Base-by-base conservation (phyloP, 2,888 invertebrate species). In the Sminthurides aquaticus region DNA sequence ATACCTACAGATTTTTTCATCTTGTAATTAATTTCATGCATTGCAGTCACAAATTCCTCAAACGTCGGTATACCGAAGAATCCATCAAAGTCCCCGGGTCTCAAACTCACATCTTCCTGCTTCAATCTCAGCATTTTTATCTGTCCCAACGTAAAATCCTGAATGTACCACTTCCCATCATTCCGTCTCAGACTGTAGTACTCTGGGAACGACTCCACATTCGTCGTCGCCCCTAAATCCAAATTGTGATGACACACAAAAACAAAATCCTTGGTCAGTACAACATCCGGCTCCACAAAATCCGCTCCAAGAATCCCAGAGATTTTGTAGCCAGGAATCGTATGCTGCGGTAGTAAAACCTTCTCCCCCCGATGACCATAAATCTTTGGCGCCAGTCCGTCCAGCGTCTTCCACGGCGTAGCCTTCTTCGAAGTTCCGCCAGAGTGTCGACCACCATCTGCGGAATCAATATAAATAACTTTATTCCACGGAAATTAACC, bases 61-160 rank as follows among this genome's bases (percentile, higher is more conserved):
- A 74, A 72, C 2, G 71, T 71, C n/a, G 72, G 74, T n/a, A 74
- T 71, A n/a, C 24, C 11, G 27, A 69, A 74, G 11, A 67, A 2
- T 1, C 52, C 52, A 57, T 74, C 67, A 43, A 72, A 74, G 8
- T 58, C 62, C 43, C 67, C 64, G 1, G 71, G 70, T 22, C 74
- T 59, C 25, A 71, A 65, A 11, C 71, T 72, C 8, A 61, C 60
- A 5, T 27, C 1, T n/a, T 59, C 62, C 58, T 74, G 74, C 2
- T 43, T 22, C 5, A 74, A 57, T n/a, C 27, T 34, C 1, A 74
- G 28, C 1, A 24, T 66, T 43, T 57, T 57, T 2, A 74, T 52
- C 58, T 74, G 63, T 3, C 22, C 67, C 15, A 70, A 26, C 1
- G 68, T 67, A 43, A 74, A 72, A 56, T 74, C 68, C 26, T 61